A percentile compares a stretch with the other conserved stretches of the same genome.
These are phyloP conservation scores for Martes martes DNA, from an alignment of 2,113 vertebrate species.

Conservation along the genomic window DNA sequence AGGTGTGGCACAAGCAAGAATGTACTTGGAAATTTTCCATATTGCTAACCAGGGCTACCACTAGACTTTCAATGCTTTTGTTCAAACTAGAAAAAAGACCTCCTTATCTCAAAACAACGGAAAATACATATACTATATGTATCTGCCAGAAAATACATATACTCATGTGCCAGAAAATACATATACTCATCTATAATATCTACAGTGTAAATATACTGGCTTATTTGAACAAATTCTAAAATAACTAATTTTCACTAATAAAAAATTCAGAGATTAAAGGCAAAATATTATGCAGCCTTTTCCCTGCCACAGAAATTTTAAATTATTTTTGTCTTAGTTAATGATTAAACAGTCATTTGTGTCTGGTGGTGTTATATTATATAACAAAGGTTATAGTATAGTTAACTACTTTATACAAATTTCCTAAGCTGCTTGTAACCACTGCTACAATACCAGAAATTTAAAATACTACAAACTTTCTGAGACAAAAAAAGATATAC, in stretches of 20 bases:
- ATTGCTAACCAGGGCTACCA: not conserved
- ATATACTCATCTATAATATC: not conserved
- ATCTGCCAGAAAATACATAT: too few species aligned
- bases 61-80: not conserved
- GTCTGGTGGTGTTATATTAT: not conserved
- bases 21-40: not conserved
- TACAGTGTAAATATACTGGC: not conserved
- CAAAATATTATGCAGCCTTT: not conserved
- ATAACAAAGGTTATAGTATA: not conserved
- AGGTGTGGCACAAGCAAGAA: not conserved
- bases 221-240: slow-evolving; percentile 10
- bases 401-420: not conserved
- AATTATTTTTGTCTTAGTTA: not conserved
- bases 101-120: not conserved
- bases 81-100: slow-evolving; percentile 4
- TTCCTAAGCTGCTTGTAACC: not conserved
- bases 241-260: not conserved
- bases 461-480: slow-evolving; percentile 28
- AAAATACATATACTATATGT: not conserved
- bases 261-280: slow-evolving; percentile 35
- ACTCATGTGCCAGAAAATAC: not conserved
- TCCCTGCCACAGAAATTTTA: not conserved
- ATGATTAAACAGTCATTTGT: not conserved
- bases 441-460: not conserved
- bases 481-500: not conserved